Conservation (phyloP, 2,113 vertebrate genomes). For the Strix aluco region DNA sequence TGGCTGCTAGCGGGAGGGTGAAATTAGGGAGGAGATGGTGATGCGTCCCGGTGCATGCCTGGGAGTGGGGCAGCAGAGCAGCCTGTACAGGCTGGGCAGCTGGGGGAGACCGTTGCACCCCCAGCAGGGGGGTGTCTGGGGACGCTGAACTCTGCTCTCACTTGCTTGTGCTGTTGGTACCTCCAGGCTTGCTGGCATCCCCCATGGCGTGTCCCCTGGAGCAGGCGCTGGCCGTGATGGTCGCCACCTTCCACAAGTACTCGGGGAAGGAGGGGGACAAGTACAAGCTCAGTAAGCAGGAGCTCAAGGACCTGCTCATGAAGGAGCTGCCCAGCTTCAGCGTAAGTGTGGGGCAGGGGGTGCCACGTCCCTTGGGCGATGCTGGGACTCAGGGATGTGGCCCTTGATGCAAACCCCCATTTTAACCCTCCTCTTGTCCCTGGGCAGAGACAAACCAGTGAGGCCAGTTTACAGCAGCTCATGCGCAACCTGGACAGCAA, state of each 20-base stretch:
- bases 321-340: conserved; percentile 82
- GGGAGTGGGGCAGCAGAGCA: background rate
- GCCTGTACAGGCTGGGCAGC: rapidly evolving
- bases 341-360: conserved; percentile 56
- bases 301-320: conserved; percentile 79
- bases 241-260: conserved; percentile 82
- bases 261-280: conserved; percentile 73
- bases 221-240: conserved; percentile 60
- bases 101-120: rapidly evolving
- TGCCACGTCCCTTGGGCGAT: rapidly evolving
- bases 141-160: background rate
- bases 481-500: conserved; percentile 74
- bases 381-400: rapidly evolving
- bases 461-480: conserved; percentile 67
- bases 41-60: rapidly evolving
- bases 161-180: background rate
- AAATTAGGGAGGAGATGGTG: background rate
- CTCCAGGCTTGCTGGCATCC: background rate
- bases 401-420: rapidly evolving
- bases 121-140: rapidly evolving
- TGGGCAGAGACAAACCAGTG: conserved; percentile 54
- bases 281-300: conserved; percentile 76
- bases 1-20: background rate
- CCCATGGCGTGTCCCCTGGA: conserved; percentile 66
- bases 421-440: background rate